A percentile compares a stretch with the other conserved stretches of the same genome.
phyloP scores from a whole-genome alignment of 1,140 invertebrate genomes.

The Pseudomyrmex gracilis region DNA sequence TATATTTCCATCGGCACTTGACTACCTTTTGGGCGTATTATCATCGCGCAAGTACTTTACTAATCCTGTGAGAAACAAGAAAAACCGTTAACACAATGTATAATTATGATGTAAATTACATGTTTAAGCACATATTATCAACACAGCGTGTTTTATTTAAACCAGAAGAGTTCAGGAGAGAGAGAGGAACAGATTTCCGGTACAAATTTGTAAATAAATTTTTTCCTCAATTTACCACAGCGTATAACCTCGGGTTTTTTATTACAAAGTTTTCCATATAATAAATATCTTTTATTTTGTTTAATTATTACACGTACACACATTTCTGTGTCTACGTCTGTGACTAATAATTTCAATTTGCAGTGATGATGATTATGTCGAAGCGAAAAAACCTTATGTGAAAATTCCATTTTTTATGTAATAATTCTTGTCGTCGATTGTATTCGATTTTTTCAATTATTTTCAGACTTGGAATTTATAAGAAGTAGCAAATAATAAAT shows the following conservation, averaged over 20 bases:
- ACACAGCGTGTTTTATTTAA: slow-evolving; percentile 58
- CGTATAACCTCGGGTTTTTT: not conserved
- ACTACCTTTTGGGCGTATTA: slow-evolving; percentile 64
- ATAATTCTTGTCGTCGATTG: too few relatives aligned
- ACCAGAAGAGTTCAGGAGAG: not conserved
- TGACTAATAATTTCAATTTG: too few relatives aligned
- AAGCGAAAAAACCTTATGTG: not conserved
- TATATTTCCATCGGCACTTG: slow-evolving; percentile 80
- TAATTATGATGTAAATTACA: slow-evolving; percentile 83
- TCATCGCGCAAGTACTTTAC: slow-evolving; percentile 75
- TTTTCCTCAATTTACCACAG: not conserved
- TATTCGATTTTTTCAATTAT: not conserved
- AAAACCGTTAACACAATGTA: slow-evolving; percentile 77
- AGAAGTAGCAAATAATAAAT: not conserved
- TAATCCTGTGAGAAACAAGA: slow-evolving; percentile 76
- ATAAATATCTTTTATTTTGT: slow-evolving; percentile 4
- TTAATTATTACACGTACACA: too few relatives aligned
- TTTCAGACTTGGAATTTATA: not conserved
- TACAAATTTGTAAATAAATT: slow-evolving; percentile 1
- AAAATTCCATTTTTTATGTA: not conserved
- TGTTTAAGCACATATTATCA: slow-evolving; percentile 77
- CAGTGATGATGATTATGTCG: not conserved
- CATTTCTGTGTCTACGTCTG: too few relatives aligned
- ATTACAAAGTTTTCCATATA: not conserved
- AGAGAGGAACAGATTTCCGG: not conserved